Evolutionary conservation across 2,888 invertebrate species (phyloP).

Genomic region (Clostera curtula): DNA sequence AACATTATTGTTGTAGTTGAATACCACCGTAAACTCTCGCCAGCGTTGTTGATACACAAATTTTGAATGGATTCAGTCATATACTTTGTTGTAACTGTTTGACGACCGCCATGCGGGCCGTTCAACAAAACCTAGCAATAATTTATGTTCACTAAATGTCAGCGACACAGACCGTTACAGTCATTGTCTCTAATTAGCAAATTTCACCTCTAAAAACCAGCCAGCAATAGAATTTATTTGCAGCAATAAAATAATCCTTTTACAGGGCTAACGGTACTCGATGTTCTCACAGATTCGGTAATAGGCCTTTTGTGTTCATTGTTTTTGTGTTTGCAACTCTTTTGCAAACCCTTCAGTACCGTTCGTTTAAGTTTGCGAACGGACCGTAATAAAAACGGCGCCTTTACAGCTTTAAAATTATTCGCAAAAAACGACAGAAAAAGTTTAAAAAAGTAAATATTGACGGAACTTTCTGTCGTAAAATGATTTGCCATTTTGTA

Average conservation of each 20-base stretch:
- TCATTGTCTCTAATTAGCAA: no score
- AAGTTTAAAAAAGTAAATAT: conserved; percentile 19
- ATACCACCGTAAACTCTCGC: no score
- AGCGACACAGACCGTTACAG: no score
- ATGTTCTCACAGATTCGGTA: conserved; percentile 28
- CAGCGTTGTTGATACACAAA: no score
- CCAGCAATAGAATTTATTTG: conserved; percentile 31
- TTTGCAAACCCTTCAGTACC: conserved; percentile 44
- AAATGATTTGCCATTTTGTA: background rate
- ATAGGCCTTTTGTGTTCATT: conserved; percentile 34
- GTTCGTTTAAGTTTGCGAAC: conserved; percentile 33
- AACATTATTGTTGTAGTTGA: no score
- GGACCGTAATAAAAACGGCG: conserved; percentile 39
- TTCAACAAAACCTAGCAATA: no score
- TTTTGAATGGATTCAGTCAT: no score
- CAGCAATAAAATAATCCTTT: conserved; percentile 49
- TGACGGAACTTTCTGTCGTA: conserved; percentile 18
- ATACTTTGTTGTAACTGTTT: no score
- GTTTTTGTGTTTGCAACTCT: conserved; percentile 51
- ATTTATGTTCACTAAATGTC: no score
- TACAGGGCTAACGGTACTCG: conserved; percentile 36
- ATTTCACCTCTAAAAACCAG: conserved; percentile 12
- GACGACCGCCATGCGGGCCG: no score
- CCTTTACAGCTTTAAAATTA: conserved; percentile 24
- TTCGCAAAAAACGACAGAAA: conserved; percentile 13